These are phyloP conservation scores for Andricus quercusramuli DNA, from an alignment of 2,888 invertebrate species.

Conservation along the genomic window DNA sequence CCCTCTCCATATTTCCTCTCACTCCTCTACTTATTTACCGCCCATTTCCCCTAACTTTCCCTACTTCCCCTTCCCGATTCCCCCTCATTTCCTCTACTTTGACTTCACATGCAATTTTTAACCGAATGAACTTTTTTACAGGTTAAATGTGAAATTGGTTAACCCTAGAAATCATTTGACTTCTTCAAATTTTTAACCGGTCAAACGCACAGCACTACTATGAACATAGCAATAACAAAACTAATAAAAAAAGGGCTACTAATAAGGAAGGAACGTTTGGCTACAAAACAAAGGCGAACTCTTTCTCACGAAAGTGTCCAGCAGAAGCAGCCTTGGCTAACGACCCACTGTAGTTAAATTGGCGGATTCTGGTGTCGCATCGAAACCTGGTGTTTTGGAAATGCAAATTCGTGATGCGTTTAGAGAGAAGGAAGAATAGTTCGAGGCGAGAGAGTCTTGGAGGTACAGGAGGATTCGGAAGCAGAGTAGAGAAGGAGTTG, in stretches of 20 bases:
- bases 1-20: too few relatives aligned
- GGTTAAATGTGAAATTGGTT: too few relatives aligned
- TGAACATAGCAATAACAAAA: too few relatives aligned
- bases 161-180: too few relatives aligned
- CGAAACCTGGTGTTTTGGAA: slow-evolving; percentile 57
- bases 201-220: too few relatives aligned
- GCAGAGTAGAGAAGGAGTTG: slow-evolving; percentile 43
- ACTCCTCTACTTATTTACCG: too few relatives aligned
- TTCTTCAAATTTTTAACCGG: too few relatives aligned
- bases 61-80: too few relatives aligned
- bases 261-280: not conserved
- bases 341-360: slow-evolving; percentile 31
- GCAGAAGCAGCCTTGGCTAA: not conserved
- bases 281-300: not conserved
- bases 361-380: slow-evolving; percentile 37
- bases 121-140: too few relatives aligned
- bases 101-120: too few relatives aligned
- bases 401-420: slow-evolving; percentile 67
- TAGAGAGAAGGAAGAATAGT: slow-evolving; percentile 55
- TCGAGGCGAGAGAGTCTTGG: slow-evolving; percentile 36
- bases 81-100: too few relatives aligned
- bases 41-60: too few relatives aligned
- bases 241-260: not conserved
- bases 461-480: slow-evolving; percentile 54
- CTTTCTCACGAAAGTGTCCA: slow-evolving; percentile 21